Conservation (phyloP, 2,888 invertebrate species). For the Andrena dorsata region DNA sequence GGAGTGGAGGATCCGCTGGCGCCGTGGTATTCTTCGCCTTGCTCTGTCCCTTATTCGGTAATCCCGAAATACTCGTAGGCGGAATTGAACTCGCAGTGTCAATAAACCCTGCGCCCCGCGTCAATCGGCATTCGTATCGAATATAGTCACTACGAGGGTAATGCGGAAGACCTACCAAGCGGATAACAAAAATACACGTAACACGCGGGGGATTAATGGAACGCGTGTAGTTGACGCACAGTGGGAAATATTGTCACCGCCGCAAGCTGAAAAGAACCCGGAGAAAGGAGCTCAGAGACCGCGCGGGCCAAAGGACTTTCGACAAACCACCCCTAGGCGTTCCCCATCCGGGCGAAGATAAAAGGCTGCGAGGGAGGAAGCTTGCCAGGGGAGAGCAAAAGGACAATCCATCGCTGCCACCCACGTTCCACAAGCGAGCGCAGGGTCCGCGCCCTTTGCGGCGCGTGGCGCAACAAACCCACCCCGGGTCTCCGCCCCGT, state of each 20-base stretch:
- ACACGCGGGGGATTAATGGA: neutral
- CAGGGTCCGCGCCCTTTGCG: conserved; percentile 45
- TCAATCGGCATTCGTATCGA: too few relatives aligned
- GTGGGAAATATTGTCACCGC: conserved; percentile 18
- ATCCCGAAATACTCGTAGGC: too few relatives aligned
- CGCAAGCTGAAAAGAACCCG: conserved; percentile 17
- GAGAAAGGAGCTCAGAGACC: conserved; percentile 6
- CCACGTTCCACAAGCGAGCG: conserved; percentile 45
- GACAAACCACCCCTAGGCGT: conserved; percentile 41
- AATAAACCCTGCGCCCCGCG: too few relatives aligned
- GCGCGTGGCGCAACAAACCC: conserved; percentile 48
- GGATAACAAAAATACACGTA: neutral
- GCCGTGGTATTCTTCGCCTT: neutral
- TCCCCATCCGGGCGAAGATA: conserved; percentile 36
- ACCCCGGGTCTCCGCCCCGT: conserved; percentile 44
- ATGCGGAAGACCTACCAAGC: neutral
- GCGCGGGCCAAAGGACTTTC: conserved; percentile 43
- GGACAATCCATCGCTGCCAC: conserved; percentile 54
- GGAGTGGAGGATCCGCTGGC: neutral
- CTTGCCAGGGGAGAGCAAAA: conserved; percentile 9
- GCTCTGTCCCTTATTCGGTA: neutral
- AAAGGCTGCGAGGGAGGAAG: conserved; percentile 47
- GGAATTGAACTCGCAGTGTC: too few relatives aligned
- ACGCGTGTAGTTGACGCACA: neutral
- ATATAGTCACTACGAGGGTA: too few relatives aligned